These are phyloP conservation scores for Gonatopus flavifemur DNA, from an alignment of 1,140 invertebrate genomes.

Conservation along the genomic window DNA sequence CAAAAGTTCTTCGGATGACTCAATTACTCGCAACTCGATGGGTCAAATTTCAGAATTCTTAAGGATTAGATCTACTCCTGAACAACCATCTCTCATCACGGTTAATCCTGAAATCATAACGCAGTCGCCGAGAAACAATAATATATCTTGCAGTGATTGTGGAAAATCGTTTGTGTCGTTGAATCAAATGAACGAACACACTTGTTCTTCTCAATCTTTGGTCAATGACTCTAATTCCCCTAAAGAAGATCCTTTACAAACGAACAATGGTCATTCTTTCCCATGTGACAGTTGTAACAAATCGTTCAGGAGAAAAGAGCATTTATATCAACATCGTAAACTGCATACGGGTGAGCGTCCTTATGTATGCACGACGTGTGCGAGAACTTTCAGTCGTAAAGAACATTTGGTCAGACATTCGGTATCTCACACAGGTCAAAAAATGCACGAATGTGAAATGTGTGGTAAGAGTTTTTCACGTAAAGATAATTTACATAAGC, in stretches of 20 bases:
- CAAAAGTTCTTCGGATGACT: constrained; percentile 41
- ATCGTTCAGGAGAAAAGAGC: constrained; percentile 64
- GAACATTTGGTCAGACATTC: constrained; percentile 74
- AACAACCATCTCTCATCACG: constrained; percentile 46
- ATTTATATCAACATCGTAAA: constrained; percentile 66
- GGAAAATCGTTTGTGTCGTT: constrained; percentile 45
- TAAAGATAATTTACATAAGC: constrained; percentile 76
- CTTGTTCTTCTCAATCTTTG: constrained; percentile 36
- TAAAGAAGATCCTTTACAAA: constrained; percentile 38
- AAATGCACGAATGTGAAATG: constrained; percentile 73
- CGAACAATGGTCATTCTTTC: constrained; percentile 43
- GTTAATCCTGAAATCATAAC: constrained; percentile 51
- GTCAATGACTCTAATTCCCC: constrained; percentile 42
- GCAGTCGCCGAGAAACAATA: constrained; percentile 44
- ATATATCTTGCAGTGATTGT: constrained; percentile 54
- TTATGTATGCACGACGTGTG: constrained; percentile 69
- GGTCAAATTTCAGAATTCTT: constrained; percentile 55
- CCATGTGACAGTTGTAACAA: constrained; percentile 63
- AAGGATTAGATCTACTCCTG: constrained; percentile 45
- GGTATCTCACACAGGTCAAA: constrained; percentile 74
- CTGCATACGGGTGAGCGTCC: constrained; percentile 78
- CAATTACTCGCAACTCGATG: constrained; percentile 46
- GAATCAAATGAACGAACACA: constrained; percentile 44
- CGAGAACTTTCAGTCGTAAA: constrained; percentile 73
- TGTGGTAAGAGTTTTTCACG: constrained; percentile 77